phyloP scores from a whole-genome alignment of 2,113 vertebrate species.

The Eublepharis macularius region DNA sequence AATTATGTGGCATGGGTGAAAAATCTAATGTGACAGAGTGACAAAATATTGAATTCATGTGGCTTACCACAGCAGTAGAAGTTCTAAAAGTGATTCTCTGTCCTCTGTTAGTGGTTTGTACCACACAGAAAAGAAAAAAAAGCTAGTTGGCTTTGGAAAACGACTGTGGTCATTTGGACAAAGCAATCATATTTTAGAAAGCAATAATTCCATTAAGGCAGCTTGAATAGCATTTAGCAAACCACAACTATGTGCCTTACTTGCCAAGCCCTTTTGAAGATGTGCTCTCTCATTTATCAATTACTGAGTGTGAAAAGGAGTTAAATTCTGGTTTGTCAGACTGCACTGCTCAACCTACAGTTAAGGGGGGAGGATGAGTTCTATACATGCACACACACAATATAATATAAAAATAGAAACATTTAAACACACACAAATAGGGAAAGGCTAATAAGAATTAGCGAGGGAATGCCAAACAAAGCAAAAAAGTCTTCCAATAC shows the following conservation, averaged over 20 bases:
- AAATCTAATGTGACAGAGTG: background rate
- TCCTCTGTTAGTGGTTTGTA: background rate
- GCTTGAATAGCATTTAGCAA: conserved; percentile 9
- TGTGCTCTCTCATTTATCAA: background rate
- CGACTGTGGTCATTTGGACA: background rate
- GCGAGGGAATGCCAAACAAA: no score
- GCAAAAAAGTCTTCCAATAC: no score
- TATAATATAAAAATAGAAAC: no score
- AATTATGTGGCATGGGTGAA: background rate
- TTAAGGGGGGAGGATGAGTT: background rate
- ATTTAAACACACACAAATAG: no score
- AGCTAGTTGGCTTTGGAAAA: background rate
- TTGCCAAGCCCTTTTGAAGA: conserved; percentile 15
- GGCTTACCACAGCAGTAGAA: conserved; percentile 26
- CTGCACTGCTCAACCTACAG: background rate
- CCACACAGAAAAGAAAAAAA: background rate
- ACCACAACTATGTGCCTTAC: background rate
- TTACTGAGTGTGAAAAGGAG: background rate
- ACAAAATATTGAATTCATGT: conserved; percentile 26
- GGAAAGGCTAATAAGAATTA: no score
- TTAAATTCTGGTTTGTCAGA: background rate
- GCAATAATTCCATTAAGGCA: conserved; percentile 17
- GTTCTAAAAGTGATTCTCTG: conserved; percentile 11
- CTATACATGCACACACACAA: no score
- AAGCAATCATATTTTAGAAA: background rate